Conservation (phyloP, 2,797 vertebrate species). For the Sparidentex hasta region DNA sequence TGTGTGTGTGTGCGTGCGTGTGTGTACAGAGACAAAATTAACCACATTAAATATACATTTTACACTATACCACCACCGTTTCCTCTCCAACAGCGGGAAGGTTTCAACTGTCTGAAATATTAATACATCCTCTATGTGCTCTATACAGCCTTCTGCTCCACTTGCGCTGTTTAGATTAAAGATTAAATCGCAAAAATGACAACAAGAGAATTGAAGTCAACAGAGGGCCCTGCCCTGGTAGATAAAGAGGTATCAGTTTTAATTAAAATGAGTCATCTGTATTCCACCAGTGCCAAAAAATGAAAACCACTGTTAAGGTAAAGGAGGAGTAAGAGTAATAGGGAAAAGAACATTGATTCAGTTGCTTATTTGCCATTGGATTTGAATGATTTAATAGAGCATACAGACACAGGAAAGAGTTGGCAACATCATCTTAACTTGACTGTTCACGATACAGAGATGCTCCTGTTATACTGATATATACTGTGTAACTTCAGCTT, state of each 20-base stretch:
- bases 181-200: neutral
- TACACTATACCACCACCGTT: neutral
- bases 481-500: too few relatives aligned
- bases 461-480: too few relatives aligned
- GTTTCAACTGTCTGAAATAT: constrained; percentile 28
- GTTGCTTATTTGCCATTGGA: neutral
- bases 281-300: neutral
- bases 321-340: neutral
- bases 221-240: neutral
- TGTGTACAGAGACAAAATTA: constrained; percentile 17
- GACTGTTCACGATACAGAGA: too few relatives aligned
- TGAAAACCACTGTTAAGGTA: neutral
- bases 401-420: too few relatives aligned
- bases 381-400: too few relatives aligned
- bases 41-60: constrained; percentile 47
- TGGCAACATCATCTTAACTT: too few relatives aligned
- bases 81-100: constrained; percentile 8
- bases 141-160: neutral
- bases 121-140: neutral
- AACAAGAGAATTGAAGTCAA: neutral
- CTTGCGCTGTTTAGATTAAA: neutral
- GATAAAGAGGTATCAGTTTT: neutral
- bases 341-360: neutral
- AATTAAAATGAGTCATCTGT: neutral
- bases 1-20: neutral